phyloP scores from a whole-genome alignment of 2,113 vertebrate species.

The Acrocephalus kingi region DNA sequence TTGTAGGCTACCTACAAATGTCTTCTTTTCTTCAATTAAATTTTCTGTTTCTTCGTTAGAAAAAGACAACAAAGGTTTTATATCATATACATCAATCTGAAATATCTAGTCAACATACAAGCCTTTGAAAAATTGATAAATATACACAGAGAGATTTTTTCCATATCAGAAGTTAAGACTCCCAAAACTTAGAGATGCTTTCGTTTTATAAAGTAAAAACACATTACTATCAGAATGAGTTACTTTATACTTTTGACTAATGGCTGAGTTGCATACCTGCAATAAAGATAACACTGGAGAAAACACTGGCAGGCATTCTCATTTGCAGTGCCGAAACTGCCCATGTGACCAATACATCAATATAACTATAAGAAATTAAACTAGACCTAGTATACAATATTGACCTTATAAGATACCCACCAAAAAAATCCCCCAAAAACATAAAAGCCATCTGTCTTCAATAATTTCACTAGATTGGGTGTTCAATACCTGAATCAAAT shows the following conservation, averaged over 20 bases:
- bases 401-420: accelerated
- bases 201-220: not conserved
- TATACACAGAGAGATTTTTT: not conserved
- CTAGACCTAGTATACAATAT: not conserved
- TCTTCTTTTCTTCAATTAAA: not conserved
- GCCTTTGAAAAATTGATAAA: not conserved
- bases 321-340: not conserved
- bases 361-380: not conserved
- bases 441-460: not conserved
- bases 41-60: not conserved
- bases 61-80: not conserved
- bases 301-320: not conserved
- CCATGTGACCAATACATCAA: not conserved
- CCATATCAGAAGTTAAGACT: not conserved
- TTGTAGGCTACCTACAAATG: not conserved
- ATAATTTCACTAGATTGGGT: not conserved
- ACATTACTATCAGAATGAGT: not conserved
- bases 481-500: conserved; percentile 8
- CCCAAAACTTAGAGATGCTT: not conserved
- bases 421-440: not conserved
- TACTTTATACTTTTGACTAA: not conserved
- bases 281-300: not conserved
- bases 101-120: not conserved
- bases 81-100: not conserved
- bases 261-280: not conserved